Evolutionary conservation across 2,888 invertebrate genomes (phyloP).

Genomic region (Brenthis daphne): DNA sequence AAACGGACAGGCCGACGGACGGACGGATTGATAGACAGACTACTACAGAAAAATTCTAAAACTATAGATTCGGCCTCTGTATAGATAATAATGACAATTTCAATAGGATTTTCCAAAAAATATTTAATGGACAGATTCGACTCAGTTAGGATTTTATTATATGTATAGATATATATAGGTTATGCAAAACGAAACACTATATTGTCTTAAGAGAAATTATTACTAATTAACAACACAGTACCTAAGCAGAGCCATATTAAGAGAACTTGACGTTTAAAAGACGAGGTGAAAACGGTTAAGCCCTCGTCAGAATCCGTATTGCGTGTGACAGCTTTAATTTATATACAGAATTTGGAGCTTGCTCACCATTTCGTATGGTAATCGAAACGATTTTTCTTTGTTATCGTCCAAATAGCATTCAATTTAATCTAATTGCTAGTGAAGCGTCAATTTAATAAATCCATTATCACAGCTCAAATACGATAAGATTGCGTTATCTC

Average conservation of each 20-base stretch:
- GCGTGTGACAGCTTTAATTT: conserved; percentile 33
- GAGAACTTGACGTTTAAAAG: conserved; percentile 16
- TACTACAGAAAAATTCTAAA: no score
- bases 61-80: no score
- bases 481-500: conserved; percentile 18
- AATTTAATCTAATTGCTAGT: conserved; percentile 13
- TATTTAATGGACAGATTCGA: no score
- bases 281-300: conserved; percentile 24
- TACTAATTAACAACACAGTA: conserved; percentile 5
- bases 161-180: no score
- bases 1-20: no score
- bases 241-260: conserved; percentile 3
- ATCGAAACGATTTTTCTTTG: conserved; percentile 23
- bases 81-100: no score
- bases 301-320: conserved; percentile 24
- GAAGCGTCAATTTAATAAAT: conserved; percentile 5
- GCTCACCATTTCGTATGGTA: conserved; percentile 20
- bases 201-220: not conserved
- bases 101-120: no score
- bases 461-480: conserved; percentile 13
- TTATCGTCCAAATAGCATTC: conserved; percentile 1
- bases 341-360: conserved; percentile 29
- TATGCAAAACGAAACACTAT: no score
- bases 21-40: no score
- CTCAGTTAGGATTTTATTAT: no score